Percentiles rank a stretch among this genome's conserved stretches.
phyloP scores from a whole-genome alignment of 1,140 invertebrate species.

The Acromyrmex heyeri region DNA sequence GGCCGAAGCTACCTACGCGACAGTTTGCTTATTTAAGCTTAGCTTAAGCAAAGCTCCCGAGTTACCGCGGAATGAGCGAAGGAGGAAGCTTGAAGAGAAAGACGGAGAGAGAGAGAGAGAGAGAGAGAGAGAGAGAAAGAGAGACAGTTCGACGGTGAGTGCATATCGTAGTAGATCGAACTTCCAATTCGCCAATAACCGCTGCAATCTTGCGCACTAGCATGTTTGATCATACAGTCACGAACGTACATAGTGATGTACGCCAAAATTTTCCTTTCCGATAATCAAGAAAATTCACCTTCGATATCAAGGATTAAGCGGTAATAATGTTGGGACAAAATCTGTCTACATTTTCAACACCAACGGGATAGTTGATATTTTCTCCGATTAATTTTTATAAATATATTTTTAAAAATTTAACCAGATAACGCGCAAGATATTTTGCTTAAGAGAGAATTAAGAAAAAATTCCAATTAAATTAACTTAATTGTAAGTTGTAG shows the following conservation, averaged over 20 bases:
- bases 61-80: constrained; percentile 57
- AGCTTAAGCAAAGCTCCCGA: constrained; percentile 76
- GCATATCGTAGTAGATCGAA: constrained; percentile 63
- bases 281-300: background rate
- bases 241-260: background rate
- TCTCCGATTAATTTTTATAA: constrained; percentile 4
- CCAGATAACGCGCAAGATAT: background rate
- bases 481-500: background rate
- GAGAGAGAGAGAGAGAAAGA: background rate
- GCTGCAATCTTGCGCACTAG: constrained; percentile 8
- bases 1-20: constrained; percentile 65
- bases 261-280: background rate
- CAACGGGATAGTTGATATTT: background rate
- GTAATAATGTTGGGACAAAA: constrained; percentile 3
- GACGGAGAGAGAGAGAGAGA: background rate
- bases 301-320: background rate
- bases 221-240: background rate
- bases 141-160: background rate
- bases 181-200: constrained; percentile 34
- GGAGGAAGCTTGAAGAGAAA: constrained; percentile 18
- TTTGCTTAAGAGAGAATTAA: background rate
- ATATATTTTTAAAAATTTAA: background rate
- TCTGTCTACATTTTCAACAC: background rate
- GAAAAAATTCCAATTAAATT: background rate
- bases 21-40: constrained; percentile 79